These are phyloP conservation scores for Cheirogaleus major DNA, from an alignment of 2,797 vertebrate genomes.

Conservation along the genomic window DNA sequence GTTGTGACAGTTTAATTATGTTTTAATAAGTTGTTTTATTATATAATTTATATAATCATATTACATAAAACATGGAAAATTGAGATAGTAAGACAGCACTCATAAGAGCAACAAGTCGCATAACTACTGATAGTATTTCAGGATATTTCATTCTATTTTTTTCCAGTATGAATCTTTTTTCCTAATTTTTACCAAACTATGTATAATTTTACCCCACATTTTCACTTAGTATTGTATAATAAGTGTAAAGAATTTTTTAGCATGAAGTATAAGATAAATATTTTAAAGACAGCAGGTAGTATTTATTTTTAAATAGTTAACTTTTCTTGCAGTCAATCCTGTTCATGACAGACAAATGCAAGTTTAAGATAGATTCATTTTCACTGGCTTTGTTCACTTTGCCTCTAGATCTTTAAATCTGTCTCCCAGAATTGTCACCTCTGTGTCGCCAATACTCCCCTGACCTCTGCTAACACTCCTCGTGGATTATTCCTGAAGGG, in stretches of 20 bases:
- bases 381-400: neutral
- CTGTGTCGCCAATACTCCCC: neutral
- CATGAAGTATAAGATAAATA: neutral
- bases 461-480: neutral
- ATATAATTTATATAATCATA: neutral
- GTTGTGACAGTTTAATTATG: neutral
- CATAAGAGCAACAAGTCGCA: neutral
- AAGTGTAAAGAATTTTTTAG: neutral
- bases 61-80: neutral
- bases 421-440: neutral
- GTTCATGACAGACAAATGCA: neutral
- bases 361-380: slow-evolving; percentile 16
- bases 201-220: neutral
- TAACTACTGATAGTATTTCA: neutral
- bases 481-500: neutral
- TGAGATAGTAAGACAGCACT: neutral
- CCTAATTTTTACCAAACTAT: neutral
- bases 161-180: neutral
- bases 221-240: neutral
- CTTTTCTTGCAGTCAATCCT: neutral
- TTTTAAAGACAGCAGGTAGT: neutral
- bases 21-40: slow-evolving; percentile 23
- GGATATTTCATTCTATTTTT: neutral
- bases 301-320: neutral
- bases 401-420: neutral